Base-by-base conservation (phyloP, 2,113 vertebrate genomes). In the Cisticola juncidis region DNA sequence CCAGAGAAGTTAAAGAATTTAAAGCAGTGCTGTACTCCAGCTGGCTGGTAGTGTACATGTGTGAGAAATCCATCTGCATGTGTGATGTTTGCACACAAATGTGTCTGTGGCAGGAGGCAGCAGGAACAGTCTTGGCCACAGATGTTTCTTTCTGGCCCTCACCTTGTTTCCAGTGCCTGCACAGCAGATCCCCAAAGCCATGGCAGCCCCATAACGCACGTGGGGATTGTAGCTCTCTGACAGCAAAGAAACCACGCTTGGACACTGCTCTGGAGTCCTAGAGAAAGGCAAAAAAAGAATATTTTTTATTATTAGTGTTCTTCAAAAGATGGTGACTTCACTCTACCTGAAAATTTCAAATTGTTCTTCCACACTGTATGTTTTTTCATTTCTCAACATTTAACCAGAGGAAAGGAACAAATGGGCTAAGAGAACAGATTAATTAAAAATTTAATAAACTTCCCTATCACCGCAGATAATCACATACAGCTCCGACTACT, bases 151-250 rank as follows among this genome's bases (percentile, higher is more conserved):
- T 71, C n/a, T 48, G 42, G 56, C 57, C 54, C 96, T 97, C 90
- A 99, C 99, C 99, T 99, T 99, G 97, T 99, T 99, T 83, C 99
- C 99, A 40, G 99, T 99, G 31, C 99, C 99, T 12, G 99, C 99
- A 82, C 99, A 99, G 98, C 99, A 99, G 98, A 99, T 99, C 23
- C 99, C 99, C 90, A 99, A 97, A 65, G 99, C 99, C 99, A 99
- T 99, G 21, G 99, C 99, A 76, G 99, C 99, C 33, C 99, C 99
- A 14, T 99, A 99, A 78, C 99, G 99, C 80, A 99, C 99, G 5
- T 99, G 99, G 53, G 99, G 99, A 81, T 99, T 99, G 97, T 99
- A 99, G 98, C 99, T 99, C 97, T 99, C 99, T 3, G 99, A 99
- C 96, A 99, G 95, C 78, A 99, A 97, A 26, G 99, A 99, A 79